phyloP scores from a whole-genome alignment of 2,797 vertebrate species.

The Sparus aurata region DNA sequence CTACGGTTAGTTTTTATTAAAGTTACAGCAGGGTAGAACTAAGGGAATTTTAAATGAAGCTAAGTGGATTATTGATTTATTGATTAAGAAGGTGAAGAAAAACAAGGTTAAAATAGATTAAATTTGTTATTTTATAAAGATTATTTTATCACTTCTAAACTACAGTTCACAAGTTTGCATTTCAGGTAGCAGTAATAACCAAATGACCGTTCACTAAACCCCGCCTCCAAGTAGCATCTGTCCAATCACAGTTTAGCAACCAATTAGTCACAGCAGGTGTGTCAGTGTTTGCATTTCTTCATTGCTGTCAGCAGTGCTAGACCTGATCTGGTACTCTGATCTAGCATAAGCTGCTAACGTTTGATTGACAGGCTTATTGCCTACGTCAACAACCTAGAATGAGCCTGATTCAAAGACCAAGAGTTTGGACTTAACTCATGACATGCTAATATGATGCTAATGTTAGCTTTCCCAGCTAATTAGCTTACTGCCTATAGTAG shows the following conservation, averaged over 20 bases:
- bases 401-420: no score
- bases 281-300: conserved; percentile 13
- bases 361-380: no score
- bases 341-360: background rate
- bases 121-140: conserved; percentile 44
- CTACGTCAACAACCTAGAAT: no score
- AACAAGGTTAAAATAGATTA: conserved; percentile 34
- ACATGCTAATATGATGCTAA: no score
- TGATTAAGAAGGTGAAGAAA: conserved; percentile 26
- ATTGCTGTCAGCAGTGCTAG: background rate
- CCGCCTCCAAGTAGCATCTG: background rate
- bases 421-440: no score
- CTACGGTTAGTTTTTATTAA: conserved; percentile 58
- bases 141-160: conserved; percentile 30
- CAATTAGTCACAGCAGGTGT: background rate
- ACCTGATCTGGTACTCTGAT: background rate
- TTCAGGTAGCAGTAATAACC: conserved; percentile 56
- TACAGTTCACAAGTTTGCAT: conserved; percentile 43
- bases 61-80: background rate
- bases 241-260: background rate
- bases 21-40: background rate
- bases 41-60: conserved; percentile 13
- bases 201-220: background rate
- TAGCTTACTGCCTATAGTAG: background rate
- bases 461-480: background rate